Evolutionary conservation across 2,113 vertebrate species (phyloP).

Genomic region (Hippocampus zosterae): DNA sequence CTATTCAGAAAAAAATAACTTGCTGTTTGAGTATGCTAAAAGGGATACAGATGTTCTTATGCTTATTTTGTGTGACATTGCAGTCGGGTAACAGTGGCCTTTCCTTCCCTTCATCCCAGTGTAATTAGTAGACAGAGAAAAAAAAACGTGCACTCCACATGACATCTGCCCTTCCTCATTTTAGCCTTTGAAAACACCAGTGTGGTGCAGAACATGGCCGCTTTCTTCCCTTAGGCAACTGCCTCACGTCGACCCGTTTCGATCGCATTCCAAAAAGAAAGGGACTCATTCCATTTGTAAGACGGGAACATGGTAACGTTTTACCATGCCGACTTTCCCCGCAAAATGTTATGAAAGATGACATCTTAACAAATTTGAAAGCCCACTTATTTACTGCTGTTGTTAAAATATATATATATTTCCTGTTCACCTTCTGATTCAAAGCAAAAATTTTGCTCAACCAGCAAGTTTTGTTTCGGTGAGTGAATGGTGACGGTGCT

Average conservation of each 20-base stretch:
- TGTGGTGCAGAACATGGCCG: conserved; percentile 55
- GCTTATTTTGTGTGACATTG: conserved; percentile 72
- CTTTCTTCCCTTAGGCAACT: conserved; percentile 21
- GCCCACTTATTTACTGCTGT: conserved; percentile 49
- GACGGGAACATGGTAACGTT: conserved; percentile 50
- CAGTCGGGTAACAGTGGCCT: conserved; percentile 84
- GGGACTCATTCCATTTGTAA: conserved; percentile 55
- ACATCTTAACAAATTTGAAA: conserved; percentile 10
- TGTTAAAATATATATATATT: not conserved
- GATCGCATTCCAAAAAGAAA: conserved; percentile 68
- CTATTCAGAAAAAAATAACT: conserved; percentile 65
- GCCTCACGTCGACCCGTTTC: conserved; percentile 43
- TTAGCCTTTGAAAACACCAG: conserved; percentile 74
- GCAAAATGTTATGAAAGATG: not conserved
- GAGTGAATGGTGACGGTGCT: conserved; percentile 42
- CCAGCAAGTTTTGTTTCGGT: conserved; percentile 88
- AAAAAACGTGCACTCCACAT: conserved; percentile 63
- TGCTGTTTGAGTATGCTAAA: conserved; percentile 85
- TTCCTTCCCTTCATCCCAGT: conserved; percentile 71
- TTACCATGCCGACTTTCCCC: conserved; percentile 30
- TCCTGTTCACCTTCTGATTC: conserved; percentile 45
- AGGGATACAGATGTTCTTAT: conserved; percentile 87
- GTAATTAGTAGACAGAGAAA: conserved; percentile 74
- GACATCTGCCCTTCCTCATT: conserved; percentile 14
- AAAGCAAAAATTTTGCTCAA: conserved; percentile 79